phyloP scores from a whole-genome alignment of 1,140 invertebrate genomes.

The Micrasema minimum region DNA sequence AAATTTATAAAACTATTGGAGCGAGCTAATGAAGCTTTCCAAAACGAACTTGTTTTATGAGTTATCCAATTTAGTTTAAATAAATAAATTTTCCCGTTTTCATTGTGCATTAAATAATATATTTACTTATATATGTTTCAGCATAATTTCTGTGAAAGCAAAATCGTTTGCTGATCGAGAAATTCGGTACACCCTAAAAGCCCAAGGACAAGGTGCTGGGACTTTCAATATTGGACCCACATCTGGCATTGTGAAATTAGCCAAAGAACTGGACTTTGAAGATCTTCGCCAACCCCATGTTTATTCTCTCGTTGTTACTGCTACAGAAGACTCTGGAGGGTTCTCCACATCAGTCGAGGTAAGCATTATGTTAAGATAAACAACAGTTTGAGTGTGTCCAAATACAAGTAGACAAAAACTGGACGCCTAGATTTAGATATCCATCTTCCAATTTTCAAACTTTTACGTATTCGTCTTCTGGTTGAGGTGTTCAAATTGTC shows the following conservation, averaged over 20 bases:
- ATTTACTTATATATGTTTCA: constrained; percentile 68
- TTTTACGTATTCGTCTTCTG: too few relatives aligned
- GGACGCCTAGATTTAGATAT: too few relatives aligned
- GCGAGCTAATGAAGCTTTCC: too few relatives aligned
- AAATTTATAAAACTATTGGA: too few relatives aligned
- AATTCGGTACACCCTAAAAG: constrained; percentile 93
- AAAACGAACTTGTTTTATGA: too few relatives aligned
- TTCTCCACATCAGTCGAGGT: constrained; percentile 96
- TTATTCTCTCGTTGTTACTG: constrained; percentile 90
- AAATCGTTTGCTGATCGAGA: constrained; percentile 96
- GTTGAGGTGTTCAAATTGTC: too few relatives aligned
- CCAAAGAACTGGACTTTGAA: constrained; percentile 95
- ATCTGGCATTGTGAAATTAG: constrained; percentile 92
- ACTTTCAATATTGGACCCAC: constrained; percentile 95
- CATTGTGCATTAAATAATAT: too few relatives aligned
- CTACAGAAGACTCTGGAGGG: constrained; percentile 94
- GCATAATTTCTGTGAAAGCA: constrained; percentile 95
- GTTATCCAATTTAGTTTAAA: too few relatives aligned
- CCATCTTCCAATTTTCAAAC: too few relatives aligned
- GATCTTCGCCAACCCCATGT: constrained; percentile 92
- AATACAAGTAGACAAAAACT: too few relatives aligned
- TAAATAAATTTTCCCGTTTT: too few relatives aligned
- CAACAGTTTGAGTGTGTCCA: too few relatives aligned
- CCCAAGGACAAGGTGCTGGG: constrained; percentile 92
- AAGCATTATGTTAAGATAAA: neutral